Evolutionary conservation across 2,888 invertebrate species (phyloP).

Genomic region (Tachina grossa): DNA sequence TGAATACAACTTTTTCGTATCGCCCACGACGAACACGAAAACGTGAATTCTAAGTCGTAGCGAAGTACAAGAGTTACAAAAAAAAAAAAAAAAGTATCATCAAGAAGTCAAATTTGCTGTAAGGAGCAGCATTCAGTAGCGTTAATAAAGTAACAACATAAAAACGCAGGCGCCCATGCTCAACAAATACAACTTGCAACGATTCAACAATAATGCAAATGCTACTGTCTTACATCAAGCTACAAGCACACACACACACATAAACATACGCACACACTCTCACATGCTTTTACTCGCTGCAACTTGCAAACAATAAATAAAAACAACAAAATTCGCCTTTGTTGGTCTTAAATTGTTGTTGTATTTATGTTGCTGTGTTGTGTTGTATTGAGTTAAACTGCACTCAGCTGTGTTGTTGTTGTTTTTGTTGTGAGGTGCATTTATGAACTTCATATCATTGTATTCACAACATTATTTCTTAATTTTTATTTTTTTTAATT

Average conservation of each 20-base stretch:
- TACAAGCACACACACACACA: conserved; percentile 5
- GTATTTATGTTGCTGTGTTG: conserved; percentile 9
- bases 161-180: conserved; percentile 75
- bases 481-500: conserved; percentile 13
- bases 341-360: conserved; percentile 46
- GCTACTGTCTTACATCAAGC: conserved; percentile 73
- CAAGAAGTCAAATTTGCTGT: neutral
- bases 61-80: conserved; percentile 26
- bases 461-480: conserved; percentile 62
- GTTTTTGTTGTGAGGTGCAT: conserved; percentile 45
- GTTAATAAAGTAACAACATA: conserved; percentile 72
- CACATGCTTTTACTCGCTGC: neutral
- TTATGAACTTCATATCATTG: conserved; percentile 62
- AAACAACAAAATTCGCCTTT: conserved; percentile 33
- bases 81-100: conserved; percentile 18
- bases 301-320: conserved; percentile 43
- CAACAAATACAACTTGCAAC: conserved; percentile 71
- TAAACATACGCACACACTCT: neutral
- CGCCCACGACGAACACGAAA: conserved; percentile 75
- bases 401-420: conserved; percentile 10
- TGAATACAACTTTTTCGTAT: conserved; percentile 68
- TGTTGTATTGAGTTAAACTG: conserved; percentile 4
- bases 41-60: conserved; percentile 71
- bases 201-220: conserved; percentile 76
- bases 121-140: conserved; percentile 65